Conservation (phyloP, 2,113 vertebrate species). For the Sitta europaea region DNA sequence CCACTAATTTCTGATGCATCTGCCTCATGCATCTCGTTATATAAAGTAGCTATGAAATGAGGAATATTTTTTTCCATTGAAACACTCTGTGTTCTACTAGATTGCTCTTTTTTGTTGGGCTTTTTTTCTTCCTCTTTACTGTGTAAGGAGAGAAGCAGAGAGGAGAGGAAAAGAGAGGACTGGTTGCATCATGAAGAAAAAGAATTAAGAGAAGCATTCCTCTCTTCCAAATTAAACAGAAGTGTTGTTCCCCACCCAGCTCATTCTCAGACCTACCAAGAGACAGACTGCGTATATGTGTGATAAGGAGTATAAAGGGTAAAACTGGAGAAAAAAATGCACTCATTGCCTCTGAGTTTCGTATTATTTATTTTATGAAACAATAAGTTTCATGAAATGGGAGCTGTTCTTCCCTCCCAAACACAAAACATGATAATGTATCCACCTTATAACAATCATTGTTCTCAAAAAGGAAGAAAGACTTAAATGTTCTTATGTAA, state of each 20-base stretch:
- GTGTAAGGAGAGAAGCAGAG: background rate
- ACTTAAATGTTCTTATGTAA: background rate
- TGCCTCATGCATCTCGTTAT: background rate
- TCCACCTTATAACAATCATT: background rate
- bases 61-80: background rate
- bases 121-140: background rate
- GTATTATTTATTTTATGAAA: background rate
- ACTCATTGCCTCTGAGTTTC: background rate
- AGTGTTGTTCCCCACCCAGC: background rate
- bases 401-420: background rate
- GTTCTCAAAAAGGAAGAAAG: background rate
- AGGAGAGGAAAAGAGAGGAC: background rate
- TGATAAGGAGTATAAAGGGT: background rate
- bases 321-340: background rate
- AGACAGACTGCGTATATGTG: background rate
- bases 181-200: background rate
- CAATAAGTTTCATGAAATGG: background rate
- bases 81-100: background rate
- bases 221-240: background rate
- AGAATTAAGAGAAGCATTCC: rapidly evolving
- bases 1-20: background rate
- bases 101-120: background rate
- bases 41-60: background rate
- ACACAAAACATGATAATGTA: background rate
- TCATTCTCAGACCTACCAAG: background rate